phyloP scores from a whole-genome alignment of 2,113 vertebrate species.

The Micronycteris hirsuta region DNA sequence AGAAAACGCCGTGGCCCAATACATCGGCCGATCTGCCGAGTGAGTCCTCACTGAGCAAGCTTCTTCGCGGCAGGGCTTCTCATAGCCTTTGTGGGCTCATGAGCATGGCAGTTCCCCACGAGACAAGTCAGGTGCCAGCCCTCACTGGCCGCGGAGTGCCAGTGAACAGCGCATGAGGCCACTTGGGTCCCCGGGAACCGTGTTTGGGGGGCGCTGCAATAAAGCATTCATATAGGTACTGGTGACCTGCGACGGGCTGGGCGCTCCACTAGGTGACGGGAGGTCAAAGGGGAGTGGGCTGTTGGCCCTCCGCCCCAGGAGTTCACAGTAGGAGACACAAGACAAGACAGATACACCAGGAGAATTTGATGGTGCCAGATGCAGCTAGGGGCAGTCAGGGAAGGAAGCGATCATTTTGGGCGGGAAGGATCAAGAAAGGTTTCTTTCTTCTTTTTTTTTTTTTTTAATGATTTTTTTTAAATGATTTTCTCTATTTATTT shows the following conservation, averaged over 20 bases:
- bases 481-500: too few species aligned
- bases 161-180: background rate
- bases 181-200: background rate
- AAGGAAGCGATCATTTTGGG: background rate
- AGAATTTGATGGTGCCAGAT: fast-evolving
- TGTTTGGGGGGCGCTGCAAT: background rate
- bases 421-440: background rate
- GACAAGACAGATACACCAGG: background rate
- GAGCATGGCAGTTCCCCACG: background rate
- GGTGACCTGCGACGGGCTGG: background rate
- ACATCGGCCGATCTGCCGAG: background rate
- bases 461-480: too few species aligned
- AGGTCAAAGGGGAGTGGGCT: background rate
- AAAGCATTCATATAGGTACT: background rate
- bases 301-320: background rate
- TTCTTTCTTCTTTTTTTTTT: too few species aligned
- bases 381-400: background rate
- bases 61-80: background rate
- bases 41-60: background rate
- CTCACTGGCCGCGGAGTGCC: too few species aligned
- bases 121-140: background rate
- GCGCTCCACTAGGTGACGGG: background rate
- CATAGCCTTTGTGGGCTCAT: background rate
- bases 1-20: background rate
- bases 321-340: background rate